A percentile compares a stretch with the other conserved stretches of the same genome.
Evolutionary conservation across 2,113 vertebrate genomes (phyloP).

Genomic region (Hippocampus abdominalis): DNA sequence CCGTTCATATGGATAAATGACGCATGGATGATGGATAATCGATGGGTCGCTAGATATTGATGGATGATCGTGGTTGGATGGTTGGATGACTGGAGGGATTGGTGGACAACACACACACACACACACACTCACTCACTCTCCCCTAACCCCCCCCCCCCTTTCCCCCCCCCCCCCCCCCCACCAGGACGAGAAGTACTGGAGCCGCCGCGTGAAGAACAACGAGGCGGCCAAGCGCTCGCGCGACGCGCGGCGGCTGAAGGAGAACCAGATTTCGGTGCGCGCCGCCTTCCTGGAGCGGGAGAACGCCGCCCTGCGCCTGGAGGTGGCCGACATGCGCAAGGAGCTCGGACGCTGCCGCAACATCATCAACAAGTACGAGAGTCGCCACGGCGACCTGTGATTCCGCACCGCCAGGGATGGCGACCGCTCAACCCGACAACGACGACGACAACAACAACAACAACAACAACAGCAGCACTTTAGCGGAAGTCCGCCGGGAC

Average conservation of each 20-base stretch:
- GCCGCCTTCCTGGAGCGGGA: slow-evolving; percentile 96
- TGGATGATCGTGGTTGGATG: no score
- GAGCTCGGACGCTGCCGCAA: slow-evolving; percentile 97
- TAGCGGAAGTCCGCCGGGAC: slow-evolving; percentile 46
- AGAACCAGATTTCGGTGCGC: slow-evolving; percentile 98
- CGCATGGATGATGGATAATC: no score
- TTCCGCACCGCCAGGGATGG: neutral
- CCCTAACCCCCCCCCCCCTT: slow-evolving; percentile 34
- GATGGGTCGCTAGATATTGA: no score
- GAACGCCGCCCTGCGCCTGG: slow-evolving; percentile 89
- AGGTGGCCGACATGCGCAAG: slow-evolving; percentile 93
- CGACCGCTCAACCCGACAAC: slow-evolving; percentile 39
- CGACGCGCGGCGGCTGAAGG: slow-evolving; percentile 92
- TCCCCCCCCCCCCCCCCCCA: neutral
- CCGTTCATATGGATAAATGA: no score
- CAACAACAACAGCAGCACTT: slow-evolving; percentile 57
- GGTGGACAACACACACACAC: slow-evolving; percentile 12
- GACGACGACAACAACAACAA: no score
- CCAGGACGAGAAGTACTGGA: slow-evolving; percentile 99
- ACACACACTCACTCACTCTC: slow-evolving; percentile 34
- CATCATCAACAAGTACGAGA: slow-evolving; percentile 94
- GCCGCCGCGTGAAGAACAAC: slow-evolving; percentile 96
- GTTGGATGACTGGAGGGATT: neutral
- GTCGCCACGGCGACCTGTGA: slow-evolving; percentile 88
- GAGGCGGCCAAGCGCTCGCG: slow-evolving; percentile 95